A percentile compares a stretch with the other conserved stretches of the same genome.
phyloP scores from a whole-genome alignment of 2,888 invertebrate genomes.

The Dryadula phaetusa region DNA sequence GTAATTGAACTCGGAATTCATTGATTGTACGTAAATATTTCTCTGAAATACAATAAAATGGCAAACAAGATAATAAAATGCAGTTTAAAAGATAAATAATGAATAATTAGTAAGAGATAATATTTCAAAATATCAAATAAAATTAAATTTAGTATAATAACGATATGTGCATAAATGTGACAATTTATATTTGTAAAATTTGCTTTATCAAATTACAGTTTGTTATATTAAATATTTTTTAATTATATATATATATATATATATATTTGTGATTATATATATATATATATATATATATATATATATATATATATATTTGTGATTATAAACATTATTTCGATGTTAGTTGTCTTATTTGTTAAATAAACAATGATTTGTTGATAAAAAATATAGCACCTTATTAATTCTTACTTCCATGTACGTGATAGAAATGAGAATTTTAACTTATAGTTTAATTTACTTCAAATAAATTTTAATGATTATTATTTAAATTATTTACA shows the following conservation, averaged over 20 bases:
- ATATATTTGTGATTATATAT: constrained; percentile 4
- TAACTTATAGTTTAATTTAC: too few relatives aligned
- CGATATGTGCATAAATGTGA: neutral
- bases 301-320: too few relatives aligned
- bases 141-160: too few relatives aligned
- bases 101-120: neutral
- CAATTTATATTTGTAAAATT: neutral
- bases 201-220: neutral
- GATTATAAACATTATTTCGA: constrained; percentile 33
- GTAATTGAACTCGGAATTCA: neutral
- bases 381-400: constrained; percentile 73
- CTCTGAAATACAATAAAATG: neutral
- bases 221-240: neutral
- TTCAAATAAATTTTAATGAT: too few relatives aligned
- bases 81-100: neutral
- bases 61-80: neutral
- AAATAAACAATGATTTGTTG: constrained; percentile 51
- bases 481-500: too few relatives aligned
- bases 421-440: constrained; percentile 48
- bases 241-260: neutral
- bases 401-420: constrained; percentile 46
- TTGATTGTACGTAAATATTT: neutral
- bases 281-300: too few relatives aligned
- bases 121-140: too few relatives aligned
- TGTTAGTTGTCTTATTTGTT: constrained; percentile 40